Conservation (phyloP, 2,888 invertebrate species). For the Disparrhopalites patrizii region DNA sequence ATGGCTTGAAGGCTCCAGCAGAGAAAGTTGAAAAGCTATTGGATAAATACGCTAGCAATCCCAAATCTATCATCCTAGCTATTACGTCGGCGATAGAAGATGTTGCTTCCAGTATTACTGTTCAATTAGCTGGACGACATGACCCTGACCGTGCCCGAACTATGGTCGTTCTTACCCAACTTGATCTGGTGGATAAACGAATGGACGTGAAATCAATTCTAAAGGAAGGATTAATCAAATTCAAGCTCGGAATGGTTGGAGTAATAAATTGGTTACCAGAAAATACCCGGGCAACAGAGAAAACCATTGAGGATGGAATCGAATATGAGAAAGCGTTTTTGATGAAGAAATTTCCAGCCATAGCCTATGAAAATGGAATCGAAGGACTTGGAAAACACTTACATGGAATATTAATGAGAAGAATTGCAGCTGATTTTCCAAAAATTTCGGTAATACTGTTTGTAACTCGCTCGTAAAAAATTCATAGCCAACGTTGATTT, state of each 20-base stretch:
- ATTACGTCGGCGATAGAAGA: conserved; percentile 98
- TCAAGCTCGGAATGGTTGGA: conserved; percentile 97
- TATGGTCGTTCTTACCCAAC: conserved; percentile 93
- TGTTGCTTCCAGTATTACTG: conserved; percentile 96
- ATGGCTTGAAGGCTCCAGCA: not conserved
- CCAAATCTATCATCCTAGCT: conserved; percentile 95
- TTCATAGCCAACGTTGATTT: too few relatives aligned
- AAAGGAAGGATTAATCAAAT: conserved; percentile 94
- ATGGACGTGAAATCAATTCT: conserved; percentile 98
- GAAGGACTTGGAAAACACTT: conserved; percentile 92
- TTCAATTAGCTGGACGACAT: conserved; percentile 92
- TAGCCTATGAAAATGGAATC: conserved; percentile 93
- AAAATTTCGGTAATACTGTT: not conserved
- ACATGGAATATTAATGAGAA: not conserved
- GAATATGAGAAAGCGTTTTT: conserved; percentile 92
- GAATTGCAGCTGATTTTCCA: not conserved
- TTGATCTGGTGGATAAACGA: conserved; percentile 98
- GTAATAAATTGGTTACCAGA: conserved; percentile 98
- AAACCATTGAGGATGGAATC: conserved; percentile 66
- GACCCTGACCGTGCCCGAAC: conserved; percentile 92
- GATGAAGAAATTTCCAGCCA: conserved; percentile 92
- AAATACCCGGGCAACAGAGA: conserved; percentile 60
- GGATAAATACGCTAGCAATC: conserved; percentile 85
- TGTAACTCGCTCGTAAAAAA: too few relatives aligned
- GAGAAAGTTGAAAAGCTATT: conserved; percentile 84